Evolutionary conservation across 2,888 invertebrate species (phyloP).

Genomic region (Sphecodes monilicornis): DNA sequence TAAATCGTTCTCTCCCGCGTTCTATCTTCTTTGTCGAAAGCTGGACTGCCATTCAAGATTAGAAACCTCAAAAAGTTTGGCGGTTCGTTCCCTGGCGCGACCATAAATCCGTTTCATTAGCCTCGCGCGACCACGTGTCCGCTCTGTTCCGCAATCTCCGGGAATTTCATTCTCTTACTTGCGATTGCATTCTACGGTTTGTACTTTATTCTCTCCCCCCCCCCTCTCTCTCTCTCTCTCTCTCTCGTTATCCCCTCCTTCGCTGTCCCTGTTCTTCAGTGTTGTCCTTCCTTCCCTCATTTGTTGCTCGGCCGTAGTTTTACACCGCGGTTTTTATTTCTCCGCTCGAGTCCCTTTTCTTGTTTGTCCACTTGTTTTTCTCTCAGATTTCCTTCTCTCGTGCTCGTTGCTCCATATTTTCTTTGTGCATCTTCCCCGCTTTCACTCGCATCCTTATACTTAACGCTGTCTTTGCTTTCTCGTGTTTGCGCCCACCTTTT

Average conservation of each 20-base stretch:
- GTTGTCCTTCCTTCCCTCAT: background rate
- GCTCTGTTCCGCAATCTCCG: slow-evolving; percentile 26
- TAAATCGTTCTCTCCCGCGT: background rate
- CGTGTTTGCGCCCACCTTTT: background rate
- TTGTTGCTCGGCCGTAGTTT: background rate
- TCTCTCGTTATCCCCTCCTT: background rate
- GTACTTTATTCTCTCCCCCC: background rate
- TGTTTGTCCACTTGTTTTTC: background rate
- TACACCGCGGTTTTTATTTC: background rate
- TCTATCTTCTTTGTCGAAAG: slow-evolving; percentile 1
- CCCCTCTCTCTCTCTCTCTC: background rate
- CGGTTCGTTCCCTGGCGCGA: slow-evolving; percentile 2
- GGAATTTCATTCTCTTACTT: slow-evolving; percentile 29
- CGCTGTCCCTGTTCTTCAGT: background rate
- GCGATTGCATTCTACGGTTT: slow-evolving; percentile 9
- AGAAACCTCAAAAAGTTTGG: slow-evolving; percentile 23
- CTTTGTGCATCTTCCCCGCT: background rate
- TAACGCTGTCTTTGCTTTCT: background rate
- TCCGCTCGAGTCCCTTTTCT: background rate
- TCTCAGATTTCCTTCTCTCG: background rate
- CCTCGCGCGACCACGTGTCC: slow-evolving; percentile 13
- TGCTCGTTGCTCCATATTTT: background rate
- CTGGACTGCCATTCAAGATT: slow-evolving; percentile 28
- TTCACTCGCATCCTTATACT: background rate
- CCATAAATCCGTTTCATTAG: slow-evolving; percentile 38